Base-by-base conservation (phyloP, 1,140 invertebrate genomes). In the Euura lappo region DNA sequence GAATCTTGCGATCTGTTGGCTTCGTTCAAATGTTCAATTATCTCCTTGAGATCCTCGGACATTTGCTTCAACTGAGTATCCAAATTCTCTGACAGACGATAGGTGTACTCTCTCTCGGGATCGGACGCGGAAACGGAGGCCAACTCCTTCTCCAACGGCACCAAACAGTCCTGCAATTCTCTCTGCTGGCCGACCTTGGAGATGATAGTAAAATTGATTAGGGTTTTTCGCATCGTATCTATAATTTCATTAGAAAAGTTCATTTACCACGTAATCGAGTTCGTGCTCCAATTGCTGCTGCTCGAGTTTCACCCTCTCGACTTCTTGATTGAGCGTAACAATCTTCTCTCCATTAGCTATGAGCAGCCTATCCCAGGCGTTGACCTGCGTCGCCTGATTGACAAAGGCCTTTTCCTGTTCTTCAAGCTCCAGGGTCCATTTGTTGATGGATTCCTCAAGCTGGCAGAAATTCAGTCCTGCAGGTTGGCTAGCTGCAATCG, bases 341-440 rank as follows among this genome's bases (percentile, higher is more conserved):
- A 98, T 97, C 91, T 97, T 98, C 78, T 98, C 95, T 13, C 95
- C 96, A 87, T 99, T 98, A 8, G 92, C 91, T 68, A 97, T 95
- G 1, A 99, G 89, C 3, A 98, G 88, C 79, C 93, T 91, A 83
- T 99, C 97, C 97, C 97, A 99, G 6, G 94, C 93, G 85, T 98
- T 99, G 13, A 99, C 93, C 87, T 98, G 95, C 7, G 94, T 95
- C 2, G 97, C 97, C 87, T 99, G 97, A 84, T 97, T 95, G 60
- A 97, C 92, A 84, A 99, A 99, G 2, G 93, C 90, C 84, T 95
- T 96, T 82, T 98, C 97, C 82, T 98, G 97, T 77, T 98, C 96
- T 80, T 98, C 95, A 10, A 99, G 87, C 80, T 98, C 97, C 11
- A 95, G 82, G 0, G 95, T 97, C 97, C 97, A 99, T 85, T 99